Evolutionary conservation across 1,140 invertebrate species (phyloP).

Genomic region (Trinorchestia longiramus): DNA sequence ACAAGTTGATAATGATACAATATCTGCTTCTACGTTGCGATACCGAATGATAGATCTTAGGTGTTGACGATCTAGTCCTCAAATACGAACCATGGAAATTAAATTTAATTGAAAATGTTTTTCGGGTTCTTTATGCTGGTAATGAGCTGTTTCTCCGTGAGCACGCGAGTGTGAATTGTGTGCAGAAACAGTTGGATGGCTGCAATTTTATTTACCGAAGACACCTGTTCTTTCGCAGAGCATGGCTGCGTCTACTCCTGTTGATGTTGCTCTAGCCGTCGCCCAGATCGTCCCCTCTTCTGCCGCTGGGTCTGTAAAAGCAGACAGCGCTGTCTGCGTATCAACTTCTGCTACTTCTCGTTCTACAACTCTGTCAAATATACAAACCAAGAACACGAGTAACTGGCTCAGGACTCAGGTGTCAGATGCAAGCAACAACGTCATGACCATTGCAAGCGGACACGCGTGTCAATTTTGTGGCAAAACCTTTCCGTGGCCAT

Average conservation of each 20-base stretch:
- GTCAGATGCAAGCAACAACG: conserved; percentile 2
- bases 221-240: conserved; percentile 52
- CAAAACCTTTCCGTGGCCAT: conserved; percentile 84
- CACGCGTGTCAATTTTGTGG: conserved; percentile 54
- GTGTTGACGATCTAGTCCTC: background rate
- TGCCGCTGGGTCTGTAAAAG: conserved; percentile 15
- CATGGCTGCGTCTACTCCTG: conserved; percentile 29
- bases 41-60: background rate
- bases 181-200: background rate
- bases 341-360: conserved; percentile 8
- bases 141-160: background rate
- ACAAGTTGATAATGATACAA: too few species aligned
- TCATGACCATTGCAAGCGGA: background rate
- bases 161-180: background rate
- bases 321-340: background rate
- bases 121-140: background rate
- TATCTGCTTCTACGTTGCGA: background rate
- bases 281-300: conserved; percentile 9
- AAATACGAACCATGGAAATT: background rate
- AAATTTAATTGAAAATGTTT: background rate
- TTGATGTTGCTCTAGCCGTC: conserved; percentile 35
- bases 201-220: conserved; percentile 28
- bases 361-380: background rate
- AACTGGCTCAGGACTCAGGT: background rate
- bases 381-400: background rate